These are phyloP conservation scores for Aphidius ervi DNA, from an alignment of 1,140 invertebrate species.

Conservation along the genomic window DNA sequence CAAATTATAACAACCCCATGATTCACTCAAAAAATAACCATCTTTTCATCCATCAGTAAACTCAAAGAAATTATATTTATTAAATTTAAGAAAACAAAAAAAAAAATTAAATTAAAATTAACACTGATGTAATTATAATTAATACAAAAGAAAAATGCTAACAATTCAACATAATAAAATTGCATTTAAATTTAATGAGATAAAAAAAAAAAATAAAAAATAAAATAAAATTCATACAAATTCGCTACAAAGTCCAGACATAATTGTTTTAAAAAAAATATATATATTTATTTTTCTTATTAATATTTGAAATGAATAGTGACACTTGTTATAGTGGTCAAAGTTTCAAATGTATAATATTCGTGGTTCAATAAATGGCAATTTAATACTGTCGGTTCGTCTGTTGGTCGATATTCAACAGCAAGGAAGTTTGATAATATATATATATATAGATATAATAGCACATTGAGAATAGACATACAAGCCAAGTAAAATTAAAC, in stretches of 20 bases:
- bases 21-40: too few species aligned
- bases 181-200: neutral
- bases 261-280: neutral
- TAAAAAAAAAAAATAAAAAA: constrained; percentile 1
- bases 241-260: neutral
- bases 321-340: constrained; percentile 6
- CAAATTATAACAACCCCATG: too few species aligned
- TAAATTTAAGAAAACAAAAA: too few species aligned
- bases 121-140: too few species aligned
- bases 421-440: constrained; percentile 1
- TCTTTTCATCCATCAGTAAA: too few species aligned
- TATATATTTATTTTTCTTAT: neutral
- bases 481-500: neutral
- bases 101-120: too few species aligned
- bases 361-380: constrained; percentile 38
- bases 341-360: neutral
- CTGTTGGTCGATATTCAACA: constrained; percentile 37
- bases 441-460: neutral
- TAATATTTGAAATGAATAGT: neutral
- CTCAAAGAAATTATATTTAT: too few species aligned
- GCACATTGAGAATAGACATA: neutral
- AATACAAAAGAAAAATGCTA: too few species aligned
- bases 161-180: too few species aligned
- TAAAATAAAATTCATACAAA: too few species aligned
- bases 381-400: constrained; percentile 42